Percentiles rank a stretch among this genome's conserved stretches.
Conservation (phyloP, 2,797 vertebrate species). For the Numenius phaeopus region DNA sequence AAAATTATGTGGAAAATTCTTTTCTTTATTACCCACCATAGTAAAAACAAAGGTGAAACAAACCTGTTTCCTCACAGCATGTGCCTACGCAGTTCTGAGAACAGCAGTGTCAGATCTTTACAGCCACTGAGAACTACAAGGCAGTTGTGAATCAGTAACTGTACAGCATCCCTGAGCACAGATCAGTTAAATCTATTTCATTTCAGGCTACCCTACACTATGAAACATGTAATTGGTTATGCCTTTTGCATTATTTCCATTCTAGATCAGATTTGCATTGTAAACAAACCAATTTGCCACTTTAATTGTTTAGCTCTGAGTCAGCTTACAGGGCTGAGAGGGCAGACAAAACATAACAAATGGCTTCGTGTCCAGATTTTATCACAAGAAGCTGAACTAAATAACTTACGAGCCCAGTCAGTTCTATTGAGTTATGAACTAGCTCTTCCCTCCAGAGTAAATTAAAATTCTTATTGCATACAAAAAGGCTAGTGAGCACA, state of each 20-base stretch:
- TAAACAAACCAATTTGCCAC: conserved; percentile 57
- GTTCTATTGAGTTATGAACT: conserved; percentile 66
- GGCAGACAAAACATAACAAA: conserved; percentile 46
- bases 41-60: neutral
- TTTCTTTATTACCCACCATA: neutral
- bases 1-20: neutral
- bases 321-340: conserved; percentile 26
- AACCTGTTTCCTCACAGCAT: neutral
- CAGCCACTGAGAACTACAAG: neutral
- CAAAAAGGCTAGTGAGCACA: conserved; percentile 44
- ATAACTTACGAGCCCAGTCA: conserved; percentile 52
- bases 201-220: neutral
- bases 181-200: neutral
- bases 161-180: neutral
- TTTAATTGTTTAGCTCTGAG: conserved; percentile 47
- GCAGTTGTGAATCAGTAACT: neutral
- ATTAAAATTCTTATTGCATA: conserved; percentile 70
- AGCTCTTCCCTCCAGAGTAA: conserved; percentile 47
- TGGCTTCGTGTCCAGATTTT: conserved; percentile 34
- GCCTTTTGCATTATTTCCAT: conserved; percentile 44
- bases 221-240: conserved; percentile 33
- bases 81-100: neutral
- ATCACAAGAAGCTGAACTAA: conserved; percentile 56
- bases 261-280: conserved; percentile 45
- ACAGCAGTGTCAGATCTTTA: neutral